Evolutionary conservation across 2,888 invertebrate genomes (phyloP).

Genomic region (Brachynemurus nebulosus): DNA sequence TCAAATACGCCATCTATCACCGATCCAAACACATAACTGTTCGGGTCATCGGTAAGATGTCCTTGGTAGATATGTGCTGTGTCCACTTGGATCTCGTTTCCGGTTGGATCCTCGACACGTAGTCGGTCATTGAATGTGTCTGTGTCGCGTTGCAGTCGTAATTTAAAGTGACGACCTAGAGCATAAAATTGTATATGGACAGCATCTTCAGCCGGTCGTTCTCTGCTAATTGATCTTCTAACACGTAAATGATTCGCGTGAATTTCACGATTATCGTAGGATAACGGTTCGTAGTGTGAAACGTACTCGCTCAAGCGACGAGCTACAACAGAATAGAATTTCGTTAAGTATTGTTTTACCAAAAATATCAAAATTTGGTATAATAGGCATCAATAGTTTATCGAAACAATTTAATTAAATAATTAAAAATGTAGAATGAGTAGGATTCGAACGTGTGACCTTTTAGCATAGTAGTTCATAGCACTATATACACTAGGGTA

Average conservation of each 20-base stretch:
- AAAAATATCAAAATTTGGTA: too few species aligned
- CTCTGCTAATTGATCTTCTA: slow-evolving; percentile 52
- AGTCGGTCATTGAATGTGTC: slow-evolving; percentile 70
- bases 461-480: too few species aligned
- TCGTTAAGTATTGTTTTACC: too few species aligned
- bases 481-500: too few species aligned
- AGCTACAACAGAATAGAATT: slow-evolving; percentile 22
- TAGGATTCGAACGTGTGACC: too few species aligned
- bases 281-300: slow-evolving; percentile 74
- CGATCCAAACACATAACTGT: slow-evolving; percentile 83
- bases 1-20: slow-evolving; percentile 90
- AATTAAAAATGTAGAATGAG: too few species aligned
- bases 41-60: slow-evolving; percentile 74
- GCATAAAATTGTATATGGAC: slow-evolving; percentile 52
- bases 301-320: slow-evolving; percentile 79
- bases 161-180: slow-evolving; percentile 65
- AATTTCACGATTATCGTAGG: slow-evolving; percentile 56
- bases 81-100: slow-evolving; percentile 58
- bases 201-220: slow-evolving; percentile 29
- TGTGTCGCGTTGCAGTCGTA: slow-evolving; percentile 76
- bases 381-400: too few species aligned
- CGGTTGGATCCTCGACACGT: slow-evolving; percentile 46
- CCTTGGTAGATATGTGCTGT: slow-evolving; percentile 81
- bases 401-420: too few species aligned
- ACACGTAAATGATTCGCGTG: slow-evolving; percentile 48